A percentile compares a stretch with the other conserved stretches of the same genome.
Evolutionary conservation across 2,113 vertebrate genomes (phyloP).

Genomic region (Zosterops japonicus): DNA sequence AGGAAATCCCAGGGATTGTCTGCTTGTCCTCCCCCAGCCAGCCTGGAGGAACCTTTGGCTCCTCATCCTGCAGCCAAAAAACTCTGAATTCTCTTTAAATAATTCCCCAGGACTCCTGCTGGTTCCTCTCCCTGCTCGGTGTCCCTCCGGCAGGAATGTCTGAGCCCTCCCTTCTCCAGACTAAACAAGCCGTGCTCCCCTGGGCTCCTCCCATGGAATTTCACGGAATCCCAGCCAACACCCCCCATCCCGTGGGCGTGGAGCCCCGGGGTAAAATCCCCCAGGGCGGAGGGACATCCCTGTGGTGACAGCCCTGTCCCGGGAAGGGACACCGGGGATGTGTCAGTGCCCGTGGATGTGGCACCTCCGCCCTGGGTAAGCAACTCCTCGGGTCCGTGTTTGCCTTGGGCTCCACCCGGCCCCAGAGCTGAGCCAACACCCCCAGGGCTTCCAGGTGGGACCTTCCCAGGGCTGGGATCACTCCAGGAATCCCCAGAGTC

Average conservation of each 20-base stretch:
- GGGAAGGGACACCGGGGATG: not conserved
- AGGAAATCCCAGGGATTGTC: not conserved
- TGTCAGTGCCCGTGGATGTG: rapidly evolving
- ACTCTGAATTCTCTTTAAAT: not conserved
- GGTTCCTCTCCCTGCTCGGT: not conserved
- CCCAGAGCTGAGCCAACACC: rapidly evolving
- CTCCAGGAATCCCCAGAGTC: not conserved
- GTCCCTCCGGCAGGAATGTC: not conserved
- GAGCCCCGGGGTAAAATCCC: rapidly evolving
- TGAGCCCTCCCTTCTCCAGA: not conserved
- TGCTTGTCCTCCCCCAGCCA: rapidly evolving
- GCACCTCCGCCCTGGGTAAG: not conserved
- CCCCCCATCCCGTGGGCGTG: rapidly evolving
- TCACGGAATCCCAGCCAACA: rapidly evolving
- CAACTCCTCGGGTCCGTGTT: not conserved
- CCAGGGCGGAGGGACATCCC: not conserved
- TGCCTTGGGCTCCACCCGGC: not conserved
- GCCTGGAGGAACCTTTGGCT: not conserved
- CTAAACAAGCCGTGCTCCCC: conserved; percentile 3
- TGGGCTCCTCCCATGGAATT: not conserved
- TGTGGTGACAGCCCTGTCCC: rapidly evolving
- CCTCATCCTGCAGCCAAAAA: not conserved
- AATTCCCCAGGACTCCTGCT: rapidly evolving
- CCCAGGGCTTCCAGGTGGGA: rapidly evolving
- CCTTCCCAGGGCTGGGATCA: rapidly evolving